Base-by-base conservation (phyloP, 2,113 vertebrate genomes). In the Cyprinodon tularosa region DNA sequence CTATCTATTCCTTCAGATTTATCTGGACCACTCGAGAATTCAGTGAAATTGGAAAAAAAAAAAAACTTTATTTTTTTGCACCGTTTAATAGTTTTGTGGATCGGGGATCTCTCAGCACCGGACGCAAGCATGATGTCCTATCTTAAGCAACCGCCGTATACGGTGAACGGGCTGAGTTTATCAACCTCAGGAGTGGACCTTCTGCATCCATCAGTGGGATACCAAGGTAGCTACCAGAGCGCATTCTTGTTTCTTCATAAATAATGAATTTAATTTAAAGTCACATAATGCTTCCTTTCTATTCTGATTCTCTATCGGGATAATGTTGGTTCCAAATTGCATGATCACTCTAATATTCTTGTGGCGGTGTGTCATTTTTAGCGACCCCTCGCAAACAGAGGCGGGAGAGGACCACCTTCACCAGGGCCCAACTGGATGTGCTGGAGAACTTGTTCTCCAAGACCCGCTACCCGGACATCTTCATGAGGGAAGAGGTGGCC, bases 81-180 rank as follows among this genome's bases (percentile, higher is more conserved):
- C 68, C 42, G 15, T 65, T 42, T 42, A 53, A 42, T 79, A 12
- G 62, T 76, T 69, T 68, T 84, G 50, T 80, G 74, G 81, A 47
- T 79, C 44, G 86, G 77, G 82, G 53, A 57, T 87, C 87, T 85
- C 87, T 85, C 44, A 76, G 76, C 66, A 81, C 83, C 91, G 90
- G 95, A 94, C 86, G 95, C 96, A 96, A 98, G 94, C 95, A 98
- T 99, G 97, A 99, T 99, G 97, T 98, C 97, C 93, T 99, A 99
- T 95, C 93, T 98, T 91, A 99, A 99, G 95, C 97, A 98, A 95
- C 96, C 97, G 90, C 96, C 98, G 93, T 99, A 99, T 60, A 95
- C 97, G 84, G 96, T 99, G 93, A 99, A 99, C 94, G 98, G 98
- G 78, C 95, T 99, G 92, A 98, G 97, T 81, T 94, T 99, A 93